Evolutionary conservation across 2,113 vertebrate genomes (phyloP), one percentile per base, ranked within the genome.

Genomic region (Cyprinodon tularosa): DNA sequence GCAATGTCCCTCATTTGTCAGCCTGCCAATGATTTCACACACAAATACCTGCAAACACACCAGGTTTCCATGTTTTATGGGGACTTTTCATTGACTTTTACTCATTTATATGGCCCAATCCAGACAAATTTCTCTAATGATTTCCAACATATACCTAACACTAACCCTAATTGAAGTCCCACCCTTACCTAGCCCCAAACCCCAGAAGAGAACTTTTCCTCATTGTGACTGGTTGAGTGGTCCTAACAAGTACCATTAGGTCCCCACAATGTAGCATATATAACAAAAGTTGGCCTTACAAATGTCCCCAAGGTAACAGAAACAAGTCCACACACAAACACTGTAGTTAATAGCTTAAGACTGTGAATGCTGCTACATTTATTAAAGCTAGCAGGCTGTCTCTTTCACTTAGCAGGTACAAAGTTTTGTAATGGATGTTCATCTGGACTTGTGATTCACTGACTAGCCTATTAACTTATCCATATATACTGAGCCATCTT

Each of bases 381-480:
- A 81, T 37, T 11, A 60, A 44, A 64, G 64, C 66, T 71, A 83
- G 77, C 50, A 74, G 76, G 36, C 73, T 71, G 84, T 81, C 74
- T 17, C 6, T 6, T 81, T 85, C 74, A 82, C 69, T 82, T 65
- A 82, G 75, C 71, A 85, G 76, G 62, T 80, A 71, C 74, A 66
- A 65, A 67, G 39, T 6, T 62, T 65, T 76, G 76, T 84, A 65
- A 63, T 65, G 57, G 74, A 38, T 40, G 63, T 48, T 42, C 47
- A 77, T 77, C 72, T 29, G 50, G 12, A 65, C 20, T 12, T 62
- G 53, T 8, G 53, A 64, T 36, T 78, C 72, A 65, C 63, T 57
- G 48, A 72, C 59, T 1, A 50, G 47, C 17, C 40, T 47, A 71
- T 57, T 71, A 74, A 48, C 59, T 11, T 71, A n/a, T 76, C 39